These are phyloP conservation scores for Clistopyga incitator DNA, from an alignment of 2,888 invertebrate species.

Conservation along the genomic window DNA sequence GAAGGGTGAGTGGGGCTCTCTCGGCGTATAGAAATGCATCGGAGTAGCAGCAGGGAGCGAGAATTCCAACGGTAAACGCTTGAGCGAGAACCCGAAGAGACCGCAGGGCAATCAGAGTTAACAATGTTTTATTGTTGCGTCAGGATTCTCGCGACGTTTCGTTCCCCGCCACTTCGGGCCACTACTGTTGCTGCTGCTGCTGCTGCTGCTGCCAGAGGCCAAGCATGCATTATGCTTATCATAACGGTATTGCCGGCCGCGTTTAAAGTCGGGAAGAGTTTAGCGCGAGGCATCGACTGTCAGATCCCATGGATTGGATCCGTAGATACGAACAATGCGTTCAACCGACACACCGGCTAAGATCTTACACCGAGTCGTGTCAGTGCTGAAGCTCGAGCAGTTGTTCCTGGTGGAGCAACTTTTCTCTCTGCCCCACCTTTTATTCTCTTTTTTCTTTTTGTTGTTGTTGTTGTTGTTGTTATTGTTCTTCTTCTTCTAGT, in stretches of 20 bases:
- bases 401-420: constrained; percentile 67
- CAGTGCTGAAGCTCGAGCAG: constrained; percentile 54
- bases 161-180: constrained; percentile 66
- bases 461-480: too few species aligned
- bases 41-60: constrained; percentile 53
- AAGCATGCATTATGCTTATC: constrained; percentile 82
- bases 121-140: constrained; percentile 84
- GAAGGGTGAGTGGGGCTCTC: constrained; percentile 24
- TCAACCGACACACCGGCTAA: constrained; percentile 14
- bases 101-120: constrained; percentile 82
- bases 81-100: constrained; percentile 71
- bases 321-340: constrained; percentile 51
- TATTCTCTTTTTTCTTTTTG: too few species aligned
- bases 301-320: constrained; percentile 70
- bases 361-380: constrained; percentile 64
- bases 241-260: constrained; percentile 77
- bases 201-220: constrained; percentile 65
- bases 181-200: constrained; percentile 37
- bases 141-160: constrained; percentile 71
- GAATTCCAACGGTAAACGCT: constrained; percentile 78
- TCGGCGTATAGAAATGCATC: constrained; percentile 13
- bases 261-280: constrained; percentile 74
- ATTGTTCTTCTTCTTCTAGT: constrained; percentile 20
- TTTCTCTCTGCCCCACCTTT: constrained; percentile 39
- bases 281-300: constrained; percentile 72